Base-by-base conservation (phyloP, 2,797 vertebrate species). In the Danio albolineatus region DNA sequence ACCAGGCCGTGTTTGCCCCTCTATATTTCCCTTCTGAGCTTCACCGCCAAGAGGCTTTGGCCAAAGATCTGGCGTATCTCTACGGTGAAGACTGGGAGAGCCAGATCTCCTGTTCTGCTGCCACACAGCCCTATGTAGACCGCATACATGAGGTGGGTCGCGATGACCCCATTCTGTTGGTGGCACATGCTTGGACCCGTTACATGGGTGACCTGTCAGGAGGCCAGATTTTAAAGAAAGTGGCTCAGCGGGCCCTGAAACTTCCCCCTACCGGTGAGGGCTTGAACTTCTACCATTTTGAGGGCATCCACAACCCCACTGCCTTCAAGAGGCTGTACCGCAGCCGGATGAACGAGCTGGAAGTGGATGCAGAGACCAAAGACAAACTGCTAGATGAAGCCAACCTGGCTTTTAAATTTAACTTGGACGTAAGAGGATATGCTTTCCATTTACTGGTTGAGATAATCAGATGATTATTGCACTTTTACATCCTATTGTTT, bases 311-410 rank as follows among this genome's bases (percentile, higher is more conserved):
- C 75, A 98, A 92, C 0, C 92, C 95, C 0, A 96, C 96, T 85
- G 91, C 95, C 59, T 99, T 99, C 90, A 99, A 99, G 89, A 97
- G 98, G 92, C 92, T 99, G 66, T 99, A 99, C 89, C 92, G 96
- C 62, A 96, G 96, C 41, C 94, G 97, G 48, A 95, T 99, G 94
- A 99, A 99, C 0, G 95, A 96, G 65, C 89, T 98, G 74, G 98
- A 98, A 5, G 88, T 97, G 87, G 93, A 94, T 85, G 51, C 64
- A 82, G 89, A 89, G 78, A 93, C 89, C 82, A 98, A 97, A 89
- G 92, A 94, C 86, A 93, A 81, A 83, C 92, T 99, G 0, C 95
- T 99, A 85, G 93, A 92, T 1, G 98, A 99, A 78, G 97, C 97
- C 70, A 95, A 97, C 86, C 90, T 82, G 87, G 96, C 97, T 53